A percentile compares a stretch with the other conserved stretches of the same genome.
phyloP scores from a whole-genome alignment of 2,888 invertebrate genomes.

The Amblyjoppa fuscipennis region DNA sequence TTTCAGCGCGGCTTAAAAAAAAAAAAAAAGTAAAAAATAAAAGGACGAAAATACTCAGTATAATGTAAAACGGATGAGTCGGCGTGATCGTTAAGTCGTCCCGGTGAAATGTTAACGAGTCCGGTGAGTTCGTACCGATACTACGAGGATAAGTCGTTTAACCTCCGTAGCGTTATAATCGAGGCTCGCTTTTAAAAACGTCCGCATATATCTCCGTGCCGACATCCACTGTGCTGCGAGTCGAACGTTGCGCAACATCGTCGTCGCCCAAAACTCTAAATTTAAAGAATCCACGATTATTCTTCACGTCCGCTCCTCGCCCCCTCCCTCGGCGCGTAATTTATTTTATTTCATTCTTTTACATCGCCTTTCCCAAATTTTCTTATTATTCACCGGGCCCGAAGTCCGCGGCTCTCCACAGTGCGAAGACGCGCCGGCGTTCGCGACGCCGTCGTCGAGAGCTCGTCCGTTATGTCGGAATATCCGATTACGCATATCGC shows the following conservation, averaged over 20 bases:
- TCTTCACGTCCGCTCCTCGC: background rate
- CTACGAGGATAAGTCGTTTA: background rate
- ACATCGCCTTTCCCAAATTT: constrained; percentile 30
- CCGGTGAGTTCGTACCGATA: background rate
- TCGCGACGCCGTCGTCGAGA: background rate
- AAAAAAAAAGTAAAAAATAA: background rate
- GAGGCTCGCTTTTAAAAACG: constrained; percentile 2
- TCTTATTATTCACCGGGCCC: constrained; percentile 13
- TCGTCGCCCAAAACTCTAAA: constrained; percentile 48
- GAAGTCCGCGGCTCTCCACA: background rate
- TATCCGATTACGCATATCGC: constrained; percentile 74
- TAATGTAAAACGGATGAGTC: constrained; percentile 18
- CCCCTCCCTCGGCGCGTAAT: background rate
- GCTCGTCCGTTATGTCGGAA: constrained; percentile 69
- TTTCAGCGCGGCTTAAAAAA: background rate
- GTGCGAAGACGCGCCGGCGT: background rate
- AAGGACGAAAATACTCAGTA: background rate
- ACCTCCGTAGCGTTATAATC: background rate
- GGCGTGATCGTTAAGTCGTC: constrained; percentile 2
- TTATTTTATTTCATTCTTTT: constrained; percentile 2
- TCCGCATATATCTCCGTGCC: background rate
- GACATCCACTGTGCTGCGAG: background rate
- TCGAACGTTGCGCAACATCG: constrained; percentile 66
- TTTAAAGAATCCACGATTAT: constrained; percentile 52
- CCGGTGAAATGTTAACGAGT: background rate